phyloP scores from a whole-genome alignment of 2,888 invertebrate genomes.

The Drosophila atripex region DNA sequence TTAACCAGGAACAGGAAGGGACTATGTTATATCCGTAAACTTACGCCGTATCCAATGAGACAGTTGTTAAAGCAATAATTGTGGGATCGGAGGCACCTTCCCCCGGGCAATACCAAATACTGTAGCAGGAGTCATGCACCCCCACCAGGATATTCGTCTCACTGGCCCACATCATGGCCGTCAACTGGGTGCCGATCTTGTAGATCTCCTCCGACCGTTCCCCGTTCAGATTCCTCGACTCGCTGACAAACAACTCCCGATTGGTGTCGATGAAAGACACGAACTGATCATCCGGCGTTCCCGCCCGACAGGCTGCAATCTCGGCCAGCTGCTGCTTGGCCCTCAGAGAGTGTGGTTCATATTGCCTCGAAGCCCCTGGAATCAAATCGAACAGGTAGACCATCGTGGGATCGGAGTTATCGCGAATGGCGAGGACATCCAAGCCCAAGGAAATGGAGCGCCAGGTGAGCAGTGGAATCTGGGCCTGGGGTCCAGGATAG shows the following conservation, averaged over 20 bases:
- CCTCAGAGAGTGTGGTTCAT: constrained; percentile 89
- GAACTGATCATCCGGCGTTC: constrained; percentile 90
- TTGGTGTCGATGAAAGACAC: constrained; percentile 95
- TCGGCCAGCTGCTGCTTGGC: constrained; percentile 89
- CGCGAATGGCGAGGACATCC: constrained; percentile 94
- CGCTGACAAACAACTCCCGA: constrained; percentile 92
- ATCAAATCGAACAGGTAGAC: constrained; percentile 93
- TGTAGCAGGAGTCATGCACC: constrained; percentile 90
- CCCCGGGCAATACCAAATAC: constrained; percentile 92
- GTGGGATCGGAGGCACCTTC: constrained; percentile 89
- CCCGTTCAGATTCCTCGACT: constrained; percentile 81
- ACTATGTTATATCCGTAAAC: constrained; percentile 5
- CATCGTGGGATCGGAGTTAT: constrained; percentile 92
- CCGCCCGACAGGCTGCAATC: constrained; percentile 93
- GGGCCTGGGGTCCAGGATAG: constrained; percentile 93
- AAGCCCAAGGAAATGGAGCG: constrained; percentile 92
- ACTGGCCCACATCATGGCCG: constrained; percentile 87
- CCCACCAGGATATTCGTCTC: constrained; percentile 91
- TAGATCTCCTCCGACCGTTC: constrained; percentile 71
- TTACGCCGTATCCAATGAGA: constrained; percentile 85
- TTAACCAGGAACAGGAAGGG: neutral
- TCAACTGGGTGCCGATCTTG: constrained; percentile 85
- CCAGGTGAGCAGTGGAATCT: constrained; percentile 87
- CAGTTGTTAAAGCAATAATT: constrained; percentile 87
- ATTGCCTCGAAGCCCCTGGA: constrained; percentile 84